These are phyloP conservation scores for Ormyrus pomaceus DNA, from an alignment of 2,888 invertebrate species.

Conservation along the genomic window DNA sequence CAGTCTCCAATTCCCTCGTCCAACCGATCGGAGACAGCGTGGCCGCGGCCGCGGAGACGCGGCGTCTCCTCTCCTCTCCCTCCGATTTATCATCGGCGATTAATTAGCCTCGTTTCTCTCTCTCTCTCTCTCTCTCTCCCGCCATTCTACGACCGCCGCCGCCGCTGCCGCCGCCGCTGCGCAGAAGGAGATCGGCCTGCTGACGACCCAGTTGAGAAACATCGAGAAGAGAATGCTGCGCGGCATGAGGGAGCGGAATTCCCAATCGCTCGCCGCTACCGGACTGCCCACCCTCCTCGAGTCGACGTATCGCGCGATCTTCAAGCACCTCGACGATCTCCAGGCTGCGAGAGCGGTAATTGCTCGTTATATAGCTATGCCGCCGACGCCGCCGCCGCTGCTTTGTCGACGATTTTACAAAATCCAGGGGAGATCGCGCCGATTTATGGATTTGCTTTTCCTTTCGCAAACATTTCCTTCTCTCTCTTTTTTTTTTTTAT, in stretches of 20 bases:
- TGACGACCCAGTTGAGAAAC: slow-evolving; percentile 85
- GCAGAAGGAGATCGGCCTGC: slow-evolving; percentile 73
- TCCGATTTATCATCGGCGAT: slow-evolving; percentile 61
- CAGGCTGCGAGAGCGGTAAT: slow-evolving; percentile 65
- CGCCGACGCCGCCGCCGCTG: slow-evolving; percentile 15
- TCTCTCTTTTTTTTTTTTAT: neutral
- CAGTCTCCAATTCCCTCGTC: too few relatives aligned
- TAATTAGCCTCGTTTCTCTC: slow-evolving; percentile 61
- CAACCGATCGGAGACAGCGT: too few relatives aligned
- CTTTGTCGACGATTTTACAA: neutral
- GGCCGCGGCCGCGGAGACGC: neutral
- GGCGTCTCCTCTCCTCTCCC: neutral
- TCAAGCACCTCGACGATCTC: slow-evolving; percentile 65
- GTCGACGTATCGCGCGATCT: slow-evolving; percentile 65
- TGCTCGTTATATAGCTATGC: slow-evolving; percentile 50
- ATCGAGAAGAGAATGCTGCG: slow-evolving; percentile 87
- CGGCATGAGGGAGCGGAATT: slow-evolving; percentile 87
- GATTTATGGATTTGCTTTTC: slow-evolving; percentile 33
- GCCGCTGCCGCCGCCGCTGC: slow-evolving; percentile 8
- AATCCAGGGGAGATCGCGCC: neutral
- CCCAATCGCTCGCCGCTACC: slow-evolving; percentile 81
- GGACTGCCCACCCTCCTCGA: slow-evolving; percentile 74
- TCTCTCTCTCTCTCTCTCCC: slow-evolving; percentile 7
- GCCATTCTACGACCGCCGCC: neutral
- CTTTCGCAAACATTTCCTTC: neutral